Base-by-base conservation (phyloP, 2,888 invertebrate species). In the Drosophila nr. fundita region DNA sequence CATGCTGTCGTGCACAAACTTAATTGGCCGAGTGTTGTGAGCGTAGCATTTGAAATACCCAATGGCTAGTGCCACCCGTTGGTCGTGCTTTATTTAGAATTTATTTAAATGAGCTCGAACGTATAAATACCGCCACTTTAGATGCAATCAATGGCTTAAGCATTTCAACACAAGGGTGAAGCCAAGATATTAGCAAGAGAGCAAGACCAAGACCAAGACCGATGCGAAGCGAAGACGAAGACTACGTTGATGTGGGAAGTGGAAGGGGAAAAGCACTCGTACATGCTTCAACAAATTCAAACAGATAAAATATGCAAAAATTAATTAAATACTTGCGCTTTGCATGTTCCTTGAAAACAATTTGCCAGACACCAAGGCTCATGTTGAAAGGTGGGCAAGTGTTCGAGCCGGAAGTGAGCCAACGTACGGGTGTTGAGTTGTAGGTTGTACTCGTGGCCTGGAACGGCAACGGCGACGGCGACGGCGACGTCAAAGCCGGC, bases 361-460 rank as follows among this genome's bases (percentile, higher is more conserved):
- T 90, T 87, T 87, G 89, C 89, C 90, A 90, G 90, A 90, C 90
- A 90, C 89, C 90, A 88, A 90, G 91, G 91, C 86, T 87, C 91
- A 90, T 87, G 88, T 87, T 82, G 86, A 89, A 78, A 84, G 88
- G 90, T 90, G 90, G 81, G 76, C 76, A 73, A 80, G 80, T 80
- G 83, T 80, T 67, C 83, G 72, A 80, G 76, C 80, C 88, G 83
- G 80, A 80, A 83, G 76, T 68, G 13, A 68, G 69, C 75, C 62
- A 58, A 65, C 72, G 77, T 63, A 72, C 77, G 65, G 80, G 70
- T 79, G 88, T 83, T 83, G 87, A 83, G 89, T 89, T 83, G 87
- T 89, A 64, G 81, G 38, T 53, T 60, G 42, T 67, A 60, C 30
- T 55, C 74, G 84, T 82, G 85, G 87, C 76, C 76, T 66, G 82